Base-by-base conservation (phyloP, 2,888 invertebrate genomes). In the Habrosyne pyritoides region DNA sequence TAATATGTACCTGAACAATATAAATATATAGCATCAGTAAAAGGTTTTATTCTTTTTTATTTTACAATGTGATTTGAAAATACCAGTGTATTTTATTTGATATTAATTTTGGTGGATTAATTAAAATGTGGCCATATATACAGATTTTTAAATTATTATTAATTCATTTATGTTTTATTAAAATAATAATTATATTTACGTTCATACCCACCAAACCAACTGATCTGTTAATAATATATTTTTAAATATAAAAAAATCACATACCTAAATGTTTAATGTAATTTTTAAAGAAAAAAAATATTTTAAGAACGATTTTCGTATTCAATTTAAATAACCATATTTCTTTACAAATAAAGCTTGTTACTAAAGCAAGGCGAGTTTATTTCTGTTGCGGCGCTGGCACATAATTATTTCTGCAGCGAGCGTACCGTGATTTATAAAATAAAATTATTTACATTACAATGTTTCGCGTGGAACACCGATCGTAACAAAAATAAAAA, bases 391-490 rank as follows among this genome's bases (percentile, higher is more conserved):
- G 42, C 42, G 8, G 12, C 6, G 42, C 42, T 42, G 42, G 42
- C 42, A 42, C 42, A 18, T 18, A 42, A 42, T 42, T 42, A 42
- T 42, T 42, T 42, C 42, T 42, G 42, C 42, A 42, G 42, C 42
- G 18, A 42, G 42, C 42, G 42, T 18, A 42, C n/a, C 14, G 42
- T 42, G 42, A 42, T 42, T 42, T 42, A 42, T 42, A 42, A 42
- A 42, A 42, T 42, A 42, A 14, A 42, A 42, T 42, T 42, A 42
- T 42, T 42, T 42, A 42, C 42, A 42, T 42, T 42, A 42, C 42
- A 42, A 42, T 42, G 42, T 42, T 42, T 42, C 42, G 42, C 42
- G 42, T 42, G 42, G 42, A 42, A 42, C 42, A 42, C 42, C 8
- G 42, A 42, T 42, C 42, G 42, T 18, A 42, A 18, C 14, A 42